phyloP scores from a whole-genome alignment of 2,797 vertebrate genomes.

The Squalus acanthias region DNA sequence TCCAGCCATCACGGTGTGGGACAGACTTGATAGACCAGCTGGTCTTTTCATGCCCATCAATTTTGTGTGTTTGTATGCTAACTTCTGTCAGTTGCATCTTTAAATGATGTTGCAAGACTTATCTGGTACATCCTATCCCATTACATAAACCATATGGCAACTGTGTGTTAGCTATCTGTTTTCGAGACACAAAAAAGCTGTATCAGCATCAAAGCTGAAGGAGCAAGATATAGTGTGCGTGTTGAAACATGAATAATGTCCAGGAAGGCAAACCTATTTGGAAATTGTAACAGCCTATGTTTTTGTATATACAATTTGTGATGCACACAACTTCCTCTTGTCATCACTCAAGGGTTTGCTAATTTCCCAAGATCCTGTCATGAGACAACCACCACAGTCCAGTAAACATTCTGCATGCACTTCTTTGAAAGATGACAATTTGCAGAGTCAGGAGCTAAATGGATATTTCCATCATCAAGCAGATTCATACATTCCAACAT shows the following conservation, averaged over 20 bases:
- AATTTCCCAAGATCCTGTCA: neutral
- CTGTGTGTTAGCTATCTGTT: neutral
- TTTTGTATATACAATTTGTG: neutral
- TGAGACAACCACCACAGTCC: neutral
- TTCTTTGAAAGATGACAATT: neutral
- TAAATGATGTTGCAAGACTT: neutral
- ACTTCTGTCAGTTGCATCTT: neutral
- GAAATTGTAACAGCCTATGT: neutral
- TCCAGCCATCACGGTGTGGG: neutral
- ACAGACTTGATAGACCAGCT: neutral
- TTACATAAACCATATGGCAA: neutral
- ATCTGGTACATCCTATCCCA: neutral
- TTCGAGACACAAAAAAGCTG: neutral
- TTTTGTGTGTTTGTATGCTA: neutral
- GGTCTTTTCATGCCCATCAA: neutral
- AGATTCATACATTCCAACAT: neutral
- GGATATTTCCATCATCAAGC: neutral
- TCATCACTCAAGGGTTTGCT: neutral
- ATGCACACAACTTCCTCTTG: neutral
- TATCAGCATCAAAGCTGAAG: neutral
- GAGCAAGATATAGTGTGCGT: neutral
- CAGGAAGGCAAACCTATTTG: neutral
- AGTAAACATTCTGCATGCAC: neutral
- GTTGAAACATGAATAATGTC: neutral
- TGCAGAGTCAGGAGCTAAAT: neutral